Evolutionary conservation across 2,888 invertebrate species (phyloP).

Genomic region (Mallateleia sp.): DNA sequence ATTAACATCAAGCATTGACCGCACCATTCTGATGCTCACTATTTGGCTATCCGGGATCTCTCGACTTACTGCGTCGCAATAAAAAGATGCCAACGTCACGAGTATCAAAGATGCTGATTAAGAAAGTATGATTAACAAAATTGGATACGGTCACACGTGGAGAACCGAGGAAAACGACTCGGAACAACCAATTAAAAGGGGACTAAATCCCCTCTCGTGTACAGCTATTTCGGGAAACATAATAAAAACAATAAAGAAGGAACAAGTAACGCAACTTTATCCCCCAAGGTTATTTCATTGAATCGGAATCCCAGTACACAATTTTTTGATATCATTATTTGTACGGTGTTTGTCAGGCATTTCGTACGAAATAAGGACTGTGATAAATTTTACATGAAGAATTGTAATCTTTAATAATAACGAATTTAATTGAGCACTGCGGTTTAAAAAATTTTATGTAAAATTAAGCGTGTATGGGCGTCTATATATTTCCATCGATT

Average conservation of each 20-base stretch:
- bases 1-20: constrained; percentile 44
- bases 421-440: too few species aligned
- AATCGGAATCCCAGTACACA: too few species aligned
- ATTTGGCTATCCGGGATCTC: constrained; percentile 39
- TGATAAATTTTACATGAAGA: too few species aligned
- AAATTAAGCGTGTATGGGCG: too few species aligned
- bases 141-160: constrained; percentile 72
- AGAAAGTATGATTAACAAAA: constrained; percentile 74
- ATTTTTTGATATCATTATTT: too few species aligned
- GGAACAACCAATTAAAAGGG: constrained; percentile 66
- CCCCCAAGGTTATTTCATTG: too few species aligned
- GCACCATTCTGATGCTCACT: background rate
- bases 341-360: too few species aligned
- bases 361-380: too few species aligned
- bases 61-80: constrained; percentile 53
- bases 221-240: constrained; percentile 62
- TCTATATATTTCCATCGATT: too few species aligned
- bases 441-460: too few species aligned
- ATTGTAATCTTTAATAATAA: too few species aligned
- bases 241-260: constrained; percentile 65
- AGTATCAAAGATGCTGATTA: constrained; percentile 72
- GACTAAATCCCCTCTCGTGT: constrained; percentile 53
- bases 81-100: constrained; percentile 66
- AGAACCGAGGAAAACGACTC: constrained; percentile 61
- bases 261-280: constrained; percentile 54